Percentiles rank a stretch among this genome's conserved stretches.
These are phyloP conservation scores for Limonius californicus DNA, from an alignment of 1,140 invertebrate species.

Conservation along the genomic window DNA sequence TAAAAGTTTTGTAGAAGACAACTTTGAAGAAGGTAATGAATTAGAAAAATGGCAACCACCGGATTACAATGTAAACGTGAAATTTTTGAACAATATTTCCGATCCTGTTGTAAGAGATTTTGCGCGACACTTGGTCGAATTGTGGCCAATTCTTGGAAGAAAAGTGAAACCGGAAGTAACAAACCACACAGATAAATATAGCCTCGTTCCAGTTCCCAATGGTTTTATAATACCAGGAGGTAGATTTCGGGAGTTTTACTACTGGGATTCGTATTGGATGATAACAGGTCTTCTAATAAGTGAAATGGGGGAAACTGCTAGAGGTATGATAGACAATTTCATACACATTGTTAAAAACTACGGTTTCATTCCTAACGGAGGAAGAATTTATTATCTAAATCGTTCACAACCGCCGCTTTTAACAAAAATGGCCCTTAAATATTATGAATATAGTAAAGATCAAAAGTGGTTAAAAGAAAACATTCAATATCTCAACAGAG, in stretches of 20 bases:
- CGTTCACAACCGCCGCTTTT: conserved; percentile 75
- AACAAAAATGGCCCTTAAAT: conserved; percentile 70
- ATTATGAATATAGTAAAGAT: conserved; percentile 64
- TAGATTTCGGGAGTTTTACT: conserved; percentile 81
- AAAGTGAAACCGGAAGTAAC: conserved; percentile 62
- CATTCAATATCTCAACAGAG: conserved; percentile 61
- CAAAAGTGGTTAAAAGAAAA: conserved; percentile 57
- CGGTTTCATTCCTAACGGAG: conserved; percentile 74
- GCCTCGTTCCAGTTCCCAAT: conserved; percentile 73
- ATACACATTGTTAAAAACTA: conserved; percentile 60
- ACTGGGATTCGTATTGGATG: conserved; percentile 90
- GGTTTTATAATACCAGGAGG: conserved; percentile 84
- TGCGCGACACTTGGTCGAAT: conserved; percentile 55
- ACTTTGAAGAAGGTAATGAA: conserved; percentile 53
- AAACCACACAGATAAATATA: conserved; percentile 59
- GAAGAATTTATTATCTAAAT: conserved; percentile 69
- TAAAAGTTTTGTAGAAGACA: conserved; percentile 54
- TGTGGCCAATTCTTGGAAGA: conserved; percentile 72
- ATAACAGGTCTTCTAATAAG: conserved; percentile 71
- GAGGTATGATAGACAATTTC: conserved; percentile 76
- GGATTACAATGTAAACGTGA: conserved; percentile 65
- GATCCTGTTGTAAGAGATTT: conserved; percentile 60
- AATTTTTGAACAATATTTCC: conserved; percentile 57
- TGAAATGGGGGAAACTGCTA: conserved; percentile 69
- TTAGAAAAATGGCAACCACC: conserved; percentile 56